These are phyloP conservation scores for Trachops cirrhosus DNA, from an alignment of 2,797 vertebrate genomes.

Conservation along the genomic window DNA sequence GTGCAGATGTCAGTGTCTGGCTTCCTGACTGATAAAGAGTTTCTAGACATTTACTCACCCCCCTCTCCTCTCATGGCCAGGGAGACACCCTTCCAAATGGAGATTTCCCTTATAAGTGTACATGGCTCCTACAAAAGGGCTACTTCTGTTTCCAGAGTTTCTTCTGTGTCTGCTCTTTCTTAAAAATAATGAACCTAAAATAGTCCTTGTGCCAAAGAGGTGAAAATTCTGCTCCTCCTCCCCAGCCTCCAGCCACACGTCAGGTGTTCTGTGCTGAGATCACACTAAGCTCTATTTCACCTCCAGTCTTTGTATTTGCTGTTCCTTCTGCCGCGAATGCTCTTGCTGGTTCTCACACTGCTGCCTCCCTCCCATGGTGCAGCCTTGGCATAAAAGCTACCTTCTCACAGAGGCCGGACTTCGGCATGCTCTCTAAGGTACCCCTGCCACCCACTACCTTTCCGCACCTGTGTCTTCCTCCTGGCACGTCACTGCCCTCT, in stretches of 20 bases:
- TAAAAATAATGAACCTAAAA: neutral
- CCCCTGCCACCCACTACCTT: accelerated
- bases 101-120: neutral
- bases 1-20: neutral
- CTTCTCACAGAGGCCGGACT: neutral
- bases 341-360: neutral
- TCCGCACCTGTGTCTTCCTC: neutral
- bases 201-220: neutral
- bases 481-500: neutral
- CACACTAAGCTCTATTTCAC: neutral
- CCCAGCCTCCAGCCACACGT: neutral
- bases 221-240: neutral
- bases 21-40: neutral
- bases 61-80: neutral
- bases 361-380: neutral
- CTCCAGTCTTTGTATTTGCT: neutral
- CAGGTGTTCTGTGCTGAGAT: neutral
- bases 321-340: neutral
- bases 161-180: neutral
- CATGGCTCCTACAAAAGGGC: neutral
- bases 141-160: neutral
- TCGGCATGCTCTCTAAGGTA: neutral
- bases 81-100: neutral
- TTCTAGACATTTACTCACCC: neutral
- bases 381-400: neutral